Percentiles rank a stretch among this genome's conserved stretches.
These are phyloP conservation scores for Drosophila multiciliata DNA, from an alignment of 2,888 invertebrate species.

Conservation along the genomic window DNA sequence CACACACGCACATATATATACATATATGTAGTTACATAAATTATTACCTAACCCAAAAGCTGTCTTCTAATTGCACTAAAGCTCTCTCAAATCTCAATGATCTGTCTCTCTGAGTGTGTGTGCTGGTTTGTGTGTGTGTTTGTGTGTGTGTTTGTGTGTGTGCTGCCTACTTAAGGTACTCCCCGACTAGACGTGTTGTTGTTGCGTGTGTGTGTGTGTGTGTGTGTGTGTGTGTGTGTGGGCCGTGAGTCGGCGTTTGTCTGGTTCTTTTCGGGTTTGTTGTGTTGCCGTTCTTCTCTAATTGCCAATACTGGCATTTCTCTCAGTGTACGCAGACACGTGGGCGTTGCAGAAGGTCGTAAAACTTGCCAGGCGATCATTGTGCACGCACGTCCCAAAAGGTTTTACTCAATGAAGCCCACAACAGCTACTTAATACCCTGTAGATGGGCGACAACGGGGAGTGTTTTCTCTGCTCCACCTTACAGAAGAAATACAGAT, in stretches of 20 bases:
- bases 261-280: constrained; percentile 29
- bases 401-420: constrained; percentile 72
- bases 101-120: neutral
- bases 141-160: constrained; percentile 15
- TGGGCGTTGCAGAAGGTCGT: constrained; percentile 78
- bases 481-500: neutral
- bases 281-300: constrained; percentile 49
- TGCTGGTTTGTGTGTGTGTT: constrained; percentile 6
- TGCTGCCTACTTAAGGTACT: constrained; percentile 52
- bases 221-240: constrained; percentile 68
- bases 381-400: constrained; percentile 74
- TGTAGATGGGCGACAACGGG: neutral
- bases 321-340: constrained; percentile 67
- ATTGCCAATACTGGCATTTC: constrained; percentile 61
- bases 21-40: neutral
- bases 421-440: constrained; percentile 50
- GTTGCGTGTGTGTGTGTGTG: neutral
- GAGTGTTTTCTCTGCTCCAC: neutral
- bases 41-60: constrained; percentile 63
- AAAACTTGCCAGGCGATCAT: constrained; percentile 67
- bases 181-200: constrained; percentile 23
- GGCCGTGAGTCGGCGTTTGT: constrained; percentile 68
- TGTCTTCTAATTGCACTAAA: constrained; percentile 53
- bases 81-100: constrained; percentile 19
- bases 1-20: neutral